Evolutionary conservation across 2,888 invertebrate genomes (phyloP).

Genomic region (Ceratothoa steindachneri): DNA sequence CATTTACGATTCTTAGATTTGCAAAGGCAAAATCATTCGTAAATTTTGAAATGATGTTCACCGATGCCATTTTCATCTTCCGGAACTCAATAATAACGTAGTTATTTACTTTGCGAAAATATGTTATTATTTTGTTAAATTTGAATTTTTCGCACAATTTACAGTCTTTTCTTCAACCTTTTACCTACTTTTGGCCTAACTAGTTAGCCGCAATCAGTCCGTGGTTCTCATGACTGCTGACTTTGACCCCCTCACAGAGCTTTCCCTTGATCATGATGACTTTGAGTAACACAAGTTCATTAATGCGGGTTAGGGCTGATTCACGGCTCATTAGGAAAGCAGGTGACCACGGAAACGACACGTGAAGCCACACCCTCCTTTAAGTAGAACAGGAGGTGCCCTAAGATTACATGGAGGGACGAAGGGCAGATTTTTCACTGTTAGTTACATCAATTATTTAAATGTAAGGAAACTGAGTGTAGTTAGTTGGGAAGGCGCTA

Average conservation of each 20-base stretch:
- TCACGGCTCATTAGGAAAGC: conserved; percentile 64
- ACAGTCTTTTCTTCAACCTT: too few relatives aligned
- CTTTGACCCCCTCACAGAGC: conserved; percentile 64
- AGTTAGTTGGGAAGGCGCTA: conserved; percentile 69
- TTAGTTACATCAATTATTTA: conserved; percentile 62
- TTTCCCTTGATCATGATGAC: conserved; percentile 59
- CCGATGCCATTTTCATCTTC: too few relatives aligned
- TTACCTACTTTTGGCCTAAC: too few relatives aligned
- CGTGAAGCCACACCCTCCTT: neutral
- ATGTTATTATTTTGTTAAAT: too few relatives aligned
- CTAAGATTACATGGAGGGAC: conserved; percentile 75
- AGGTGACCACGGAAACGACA: conserved; percentile 1
- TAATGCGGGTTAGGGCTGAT: conserved; percentile 97
- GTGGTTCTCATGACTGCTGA: conserved; percentile 61
- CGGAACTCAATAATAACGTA: too few relatives aligned
- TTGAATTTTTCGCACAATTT: too few relatives aligned
- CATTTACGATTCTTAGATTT: too few relatives aligned
- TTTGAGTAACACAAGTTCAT: conserved; percentile 69
- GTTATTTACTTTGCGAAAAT: too few relatives aligned
- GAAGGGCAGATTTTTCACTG: conserved; percentile 78
- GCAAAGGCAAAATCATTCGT: too few relatives aligned
- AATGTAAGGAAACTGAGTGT: conserved; percentile 57
- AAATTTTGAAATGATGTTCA: too few relatives aligned
- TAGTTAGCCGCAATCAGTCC: too few relatives aligned
- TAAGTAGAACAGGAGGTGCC: conserved; percentile 55